These are phyloP conservation scores for Allygus modestus DNA, from an alignment of 2,888 invertebrate species.

Conservation along the genomic window DNA sequence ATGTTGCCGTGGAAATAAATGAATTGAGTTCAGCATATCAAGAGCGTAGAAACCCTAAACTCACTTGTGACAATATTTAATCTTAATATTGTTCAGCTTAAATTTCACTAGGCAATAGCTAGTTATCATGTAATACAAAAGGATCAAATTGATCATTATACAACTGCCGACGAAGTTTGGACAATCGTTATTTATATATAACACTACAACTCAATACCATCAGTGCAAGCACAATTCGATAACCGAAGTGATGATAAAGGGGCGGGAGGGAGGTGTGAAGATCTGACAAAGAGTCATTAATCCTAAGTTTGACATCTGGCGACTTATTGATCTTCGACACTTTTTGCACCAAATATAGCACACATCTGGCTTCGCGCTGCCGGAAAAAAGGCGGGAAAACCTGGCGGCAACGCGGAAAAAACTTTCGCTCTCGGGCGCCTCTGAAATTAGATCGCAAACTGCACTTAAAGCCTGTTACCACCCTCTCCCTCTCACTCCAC, in stretches of 20 bases:
- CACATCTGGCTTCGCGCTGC: not conserved
- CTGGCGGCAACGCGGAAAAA: slow-evolving; percentile 45
- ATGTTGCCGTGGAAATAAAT: no score
- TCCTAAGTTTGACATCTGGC: slow-evolving; percentile 24
- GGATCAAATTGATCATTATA: no score
- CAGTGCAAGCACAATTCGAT: no score
- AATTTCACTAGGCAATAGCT: no score
- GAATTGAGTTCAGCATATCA: no score
- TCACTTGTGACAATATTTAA: no score
- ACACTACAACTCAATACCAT: no score
- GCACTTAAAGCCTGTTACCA: slow-evolving; percentile 45
- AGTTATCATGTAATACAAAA: no score
- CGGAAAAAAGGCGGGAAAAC: slow-evolving; percentile 26
- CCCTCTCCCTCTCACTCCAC: not conserved
- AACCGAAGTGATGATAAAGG: not conserved
- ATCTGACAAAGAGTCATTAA: slow-evolving; percentile 20
- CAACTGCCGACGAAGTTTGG: no score
- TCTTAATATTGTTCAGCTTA: no score
- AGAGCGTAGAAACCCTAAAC: no score
- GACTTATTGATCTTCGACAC: slow-evolving; percentile 11
- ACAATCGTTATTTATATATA: no score
- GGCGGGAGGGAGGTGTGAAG: slow-evolving; percentile 6
- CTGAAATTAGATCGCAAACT: slow-evolving; percentile 41
- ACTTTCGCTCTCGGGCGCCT: slow-evolving; percentile 21
- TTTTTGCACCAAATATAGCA: slow-evolving; percentile 6